These are phyloP conservation scores for Montipora sp. DNA, from an alignment of 64 coral and sea anemone genomes.

Conservation along the genomic window DNA sequence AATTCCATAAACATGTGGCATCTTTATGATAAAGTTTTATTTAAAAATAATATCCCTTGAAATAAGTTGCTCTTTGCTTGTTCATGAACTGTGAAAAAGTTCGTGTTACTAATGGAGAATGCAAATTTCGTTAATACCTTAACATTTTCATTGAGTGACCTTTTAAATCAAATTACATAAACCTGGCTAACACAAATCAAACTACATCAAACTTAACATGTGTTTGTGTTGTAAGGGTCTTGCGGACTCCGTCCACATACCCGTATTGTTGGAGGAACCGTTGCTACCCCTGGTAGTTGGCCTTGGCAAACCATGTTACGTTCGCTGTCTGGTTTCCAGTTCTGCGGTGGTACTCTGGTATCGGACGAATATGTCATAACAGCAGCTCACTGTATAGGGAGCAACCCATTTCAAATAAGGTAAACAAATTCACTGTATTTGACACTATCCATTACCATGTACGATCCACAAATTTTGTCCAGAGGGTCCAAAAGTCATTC, in stretches of 20 bases:
- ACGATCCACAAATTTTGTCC: no score
- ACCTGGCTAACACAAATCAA: background rate
- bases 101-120: no score
- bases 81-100: no score
- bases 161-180: no score
- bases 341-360: background rate
- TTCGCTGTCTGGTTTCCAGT: background rate
- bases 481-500: no score
- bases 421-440: background rate
- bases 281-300: background rate
- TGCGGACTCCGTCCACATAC: slow-evolving; percentile 1
- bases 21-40: no score
- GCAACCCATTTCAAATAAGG: background rate
- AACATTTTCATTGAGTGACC: no score
- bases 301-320: background rate
- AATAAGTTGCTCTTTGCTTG: no score
- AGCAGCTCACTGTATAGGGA: background rate
- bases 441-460: no score
- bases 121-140: no score
- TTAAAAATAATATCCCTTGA: no score
- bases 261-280: background rate
- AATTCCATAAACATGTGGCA: no score
- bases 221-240: background rate
- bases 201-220: background rate
- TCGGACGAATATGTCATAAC: background rate